A percentile compares a stretch with the other conserved stretches of the same genome.
phyloP scores from a whole-genome alignment of 2,888 invertebrate species.

The Antheraea yamamai region DNA sequence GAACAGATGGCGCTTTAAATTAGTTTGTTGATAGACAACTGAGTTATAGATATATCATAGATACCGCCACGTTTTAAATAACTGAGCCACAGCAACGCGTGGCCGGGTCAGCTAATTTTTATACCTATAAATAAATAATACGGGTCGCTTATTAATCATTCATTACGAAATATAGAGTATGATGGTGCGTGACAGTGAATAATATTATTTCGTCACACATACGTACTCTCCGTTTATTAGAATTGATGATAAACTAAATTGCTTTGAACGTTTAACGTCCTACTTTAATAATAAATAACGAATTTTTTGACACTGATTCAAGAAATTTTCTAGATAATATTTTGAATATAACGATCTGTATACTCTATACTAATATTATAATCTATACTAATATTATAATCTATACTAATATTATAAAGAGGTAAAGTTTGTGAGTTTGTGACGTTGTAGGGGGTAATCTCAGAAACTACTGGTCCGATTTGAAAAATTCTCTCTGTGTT shows the following conservation, averaged over 20 bases:
- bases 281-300: neutral
- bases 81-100: too few relatives aligned
- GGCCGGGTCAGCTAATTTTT: too few relatives aligned
- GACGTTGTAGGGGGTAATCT: too few relatives aligned
- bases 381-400: too few relatives aligned
- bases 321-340: neutral
- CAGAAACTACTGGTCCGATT: too few relatives aligned
- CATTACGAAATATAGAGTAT: slow-evolving; percentile 19
- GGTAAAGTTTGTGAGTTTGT: too few relatives aligned
- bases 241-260: slow-evolving; percentile 39
- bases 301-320: neutral
- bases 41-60: too few relatives aligned
- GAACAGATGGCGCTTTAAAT: too few relatives aligned
- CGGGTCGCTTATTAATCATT: neutral
- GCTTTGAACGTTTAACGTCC: neutral
- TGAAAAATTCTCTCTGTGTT: too few relatives aligned
- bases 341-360: neutral
- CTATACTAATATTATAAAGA: too few relatives aligned
- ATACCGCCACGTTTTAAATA: too few relatives aligned
- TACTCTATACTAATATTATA: neutral
- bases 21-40: too few relatives aligned
- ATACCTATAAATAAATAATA: neutral
- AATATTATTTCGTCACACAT: slow-evolving; percentile 48
- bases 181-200: slow-evolving; percentile 51
- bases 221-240: slow-evolving; percentile 43